Evolutionary conservation across 2,888 invertebrate genomes (phyloP).

Genomic region (Cheilosia vernalis): DNA sequence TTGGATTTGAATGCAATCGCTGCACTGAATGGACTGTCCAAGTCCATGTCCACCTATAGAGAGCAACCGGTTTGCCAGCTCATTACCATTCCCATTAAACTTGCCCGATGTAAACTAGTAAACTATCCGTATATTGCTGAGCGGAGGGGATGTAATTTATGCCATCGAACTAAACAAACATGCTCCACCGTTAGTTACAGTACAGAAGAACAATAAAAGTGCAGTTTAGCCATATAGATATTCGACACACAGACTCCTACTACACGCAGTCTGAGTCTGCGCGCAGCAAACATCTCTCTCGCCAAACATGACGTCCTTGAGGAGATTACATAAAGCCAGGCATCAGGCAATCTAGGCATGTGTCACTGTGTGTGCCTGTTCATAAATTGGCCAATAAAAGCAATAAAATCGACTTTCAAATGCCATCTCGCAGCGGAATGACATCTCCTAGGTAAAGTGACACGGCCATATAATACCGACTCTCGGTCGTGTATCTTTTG

Average conservation of each 20-base stretch:
- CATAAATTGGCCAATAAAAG: conserved; percentile 66
- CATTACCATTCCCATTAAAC: conserved; percentile 75
- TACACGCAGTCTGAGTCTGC: not conserved
- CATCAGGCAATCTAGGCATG: conserved; percentile 4
- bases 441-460: conserved; percentile 45
- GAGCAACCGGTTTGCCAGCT: conserved; percentile 62
- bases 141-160: conserved; percentile 62
- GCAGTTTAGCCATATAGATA: not conserved
- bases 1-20: conserved; percentile 39
- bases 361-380: conserved; percentile 26
- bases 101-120: conserved; percentile 56
- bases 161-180: conserved; percentile 57
- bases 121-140: not conserved
- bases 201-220: not conserved
- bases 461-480: conserved; percentile 31
- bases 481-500: not conserved
- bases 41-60: no score
- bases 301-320: conserved; percentile 62
- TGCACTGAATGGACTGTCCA: no score
- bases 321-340: conserved; percentile 46
- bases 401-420: conserved; percentile 71
- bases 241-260: conserved; percentile 34
- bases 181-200: conserved; percentile 32
- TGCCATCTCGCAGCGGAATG: conserved; percentile 62
- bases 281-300: conserved; percentile 3